Percentiles rank a stretch among this genome's conserved stretches.
phyloP scores from a whole-genome alignment of 2,797 vertebrate genomes.

The Monodelphis domestica region DNA sequence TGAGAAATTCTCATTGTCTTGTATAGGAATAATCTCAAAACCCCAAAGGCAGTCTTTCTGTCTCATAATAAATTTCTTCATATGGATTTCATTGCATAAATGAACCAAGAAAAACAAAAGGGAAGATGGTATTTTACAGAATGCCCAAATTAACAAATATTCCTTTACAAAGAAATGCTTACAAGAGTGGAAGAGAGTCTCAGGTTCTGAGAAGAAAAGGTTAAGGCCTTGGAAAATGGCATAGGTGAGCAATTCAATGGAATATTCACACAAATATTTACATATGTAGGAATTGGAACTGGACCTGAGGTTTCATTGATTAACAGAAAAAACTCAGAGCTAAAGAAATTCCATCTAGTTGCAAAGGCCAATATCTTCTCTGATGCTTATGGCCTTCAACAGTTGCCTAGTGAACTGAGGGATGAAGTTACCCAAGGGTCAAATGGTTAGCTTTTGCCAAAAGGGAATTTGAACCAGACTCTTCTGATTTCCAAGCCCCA shows the following conservation, averaged over 20 bases:
- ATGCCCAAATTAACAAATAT: neutral
- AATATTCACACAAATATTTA: neutral
- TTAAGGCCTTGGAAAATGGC: neutral
- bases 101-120: neutral
- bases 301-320: neutral
- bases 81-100: neutral
- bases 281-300: neutral
- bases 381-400: neutral
- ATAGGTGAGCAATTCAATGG: neutral
- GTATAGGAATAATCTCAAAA: neutral
- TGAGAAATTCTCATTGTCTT: slow-evolving; percentile 42
- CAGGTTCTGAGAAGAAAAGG: neutral
- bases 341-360: neutral
- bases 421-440: neutral
- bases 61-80: neutral
- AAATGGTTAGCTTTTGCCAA: neutral
- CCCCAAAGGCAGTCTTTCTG: neutral
- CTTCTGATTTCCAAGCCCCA: neutral
- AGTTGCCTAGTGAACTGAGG: neutral
- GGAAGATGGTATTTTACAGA: neutral
- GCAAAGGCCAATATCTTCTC: neutral
- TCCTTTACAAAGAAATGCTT: neutral
- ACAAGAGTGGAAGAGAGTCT: neutral
- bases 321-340: neutral
- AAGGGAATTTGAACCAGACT: neutral